Evolutionary conservation across 2,113 vertebrate species (phyloP), one percentile per base, ranked within the genome.

Genomic region (Cyanocitta stelleri): DNA sequence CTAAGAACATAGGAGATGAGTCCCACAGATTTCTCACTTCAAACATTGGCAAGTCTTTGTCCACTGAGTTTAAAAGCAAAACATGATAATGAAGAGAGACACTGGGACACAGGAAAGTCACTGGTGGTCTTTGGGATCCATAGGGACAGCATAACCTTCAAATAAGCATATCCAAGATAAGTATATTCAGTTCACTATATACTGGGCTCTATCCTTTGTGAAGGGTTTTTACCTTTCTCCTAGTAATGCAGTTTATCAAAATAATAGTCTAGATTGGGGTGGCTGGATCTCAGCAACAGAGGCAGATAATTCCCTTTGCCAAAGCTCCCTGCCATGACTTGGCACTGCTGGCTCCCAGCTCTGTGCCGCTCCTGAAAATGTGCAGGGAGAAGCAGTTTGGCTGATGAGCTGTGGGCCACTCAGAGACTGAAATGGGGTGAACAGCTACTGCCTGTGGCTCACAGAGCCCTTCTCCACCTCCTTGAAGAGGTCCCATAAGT

Each of bases 341-440:
- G 5, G 26, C 17, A 67, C 51, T 41, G 29, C 41, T 15, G 16
- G 37, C 51, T 87, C 27, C 27, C 1, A 9, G 26, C 17, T 80
- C 48, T 73, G 39, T 5, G 4, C 26, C 58, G 32, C 26, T 87
- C 33, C 49, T 10, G 8, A 71, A 49, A 46, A 33, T 3, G 5
- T 5, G 6, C 56, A 83, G 4, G 21, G 9, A 52, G 35, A 64
- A 77, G 49, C n/a, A 72, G 59, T 13, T 80, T 3, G 3, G 41
- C 19, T 6, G 4, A 17, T 49, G 51, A 89, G 23, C 44, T 72
- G 10, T 8, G 2, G 26, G 24, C 29, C 35, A 56, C 30, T 37
- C 13, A 63, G 17, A 35, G 23, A 52, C 46, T 2, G 1, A 90
- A 87, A 80, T 0, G 0, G 29, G 3, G 7, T 27, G 15, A 37